phyloP scores from a whole-genome alignment of 2,113 vertebrate genomes.

The Myotis lucifugus region DNA sequence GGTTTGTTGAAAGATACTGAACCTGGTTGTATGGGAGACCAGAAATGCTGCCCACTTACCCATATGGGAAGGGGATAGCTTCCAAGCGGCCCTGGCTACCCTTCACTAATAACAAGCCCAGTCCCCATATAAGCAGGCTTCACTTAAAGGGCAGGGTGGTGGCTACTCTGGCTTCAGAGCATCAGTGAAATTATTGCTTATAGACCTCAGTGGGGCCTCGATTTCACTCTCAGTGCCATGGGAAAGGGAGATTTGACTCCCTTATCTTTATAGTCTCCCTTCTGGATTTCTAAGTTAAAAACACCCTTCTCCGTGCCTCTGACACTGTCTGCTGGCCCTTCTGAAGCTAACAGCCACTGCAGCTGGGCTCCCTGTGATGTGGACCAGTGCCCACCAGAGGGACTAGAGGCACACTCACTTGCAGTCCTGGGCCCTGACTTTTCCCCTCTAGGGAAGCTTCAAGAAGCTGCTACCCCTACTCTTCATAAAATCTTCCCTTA shows the following conservation, averaged over 20 bases:
- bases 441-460: background rate
- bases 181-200: background rate
- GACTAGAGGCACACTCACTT: slow-evolving; percentile 41
- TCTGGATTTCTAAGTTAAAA: background rate
- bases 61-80: rapidly evolving
- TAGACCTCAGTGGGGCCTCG: background rate
- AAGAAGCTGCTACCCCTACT: background rate
- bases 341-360: background rate
- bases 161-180: background rate
- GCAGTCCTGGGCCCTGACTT: background rate
- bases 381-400: slow-evolving; percentile 72
- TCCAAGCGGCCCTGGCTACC: background rate
- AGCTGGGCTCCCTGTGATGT: slow-evolving; percentile 64
- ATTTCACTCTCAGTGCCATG: background rate
- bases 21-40: background rate
- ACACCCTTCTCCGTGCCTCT: background rate
- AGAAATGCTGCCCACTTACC: background rate
- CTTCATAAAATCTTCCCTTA: background rate
- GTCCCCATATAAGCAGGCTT: rapidly evolving
- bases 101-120: background rate
- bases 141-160: too few species aligned
- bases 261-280: background rate
- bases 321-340: background rate
- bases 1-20: background rate
- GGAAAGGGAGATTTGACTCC: background rate